phyloP scores from a whole-genome alignment of 2,797 vertebrate genomes.

The Aselliscus stoliczkanus region DNA sequence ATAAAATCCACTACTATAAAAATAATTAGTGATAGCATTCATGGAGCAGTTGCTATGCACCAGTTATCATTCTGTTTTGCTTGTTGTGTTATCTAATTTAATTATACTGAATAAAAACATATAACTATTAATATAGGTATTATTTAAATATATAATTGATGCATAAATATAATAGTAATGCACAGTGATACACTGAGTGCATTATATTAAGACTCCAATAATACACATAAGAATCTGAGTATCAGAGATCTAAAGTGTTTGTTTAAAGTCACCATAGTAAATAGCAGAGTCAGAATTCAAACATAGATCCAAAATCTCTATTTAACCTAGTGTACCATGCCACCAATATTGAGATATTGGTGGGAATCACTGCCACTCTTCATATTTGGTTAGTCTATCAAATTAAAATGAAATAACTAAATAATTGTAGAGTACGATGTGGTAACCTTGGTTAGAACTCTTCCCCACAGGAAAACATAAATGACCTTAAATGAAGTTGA shows the following conservation, averaged over 20 bases:
- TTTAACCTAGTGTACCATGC: neutral
- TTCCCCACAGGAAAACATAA: neutral
- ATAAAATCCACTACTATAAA: neutral
- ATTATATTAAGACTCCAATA: neutral
- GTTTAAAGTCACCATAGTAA: neutral
- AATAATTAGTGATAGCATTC: neutral
- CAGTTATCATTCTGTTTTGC: neutral
- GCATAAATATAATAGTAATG: neutral
- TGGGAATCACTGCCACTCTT: neutral
- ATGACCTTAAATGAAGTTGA: slow-evolving; percentile 17
- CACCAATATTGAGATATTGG: neutral
- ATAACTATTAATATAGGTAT: neutral
- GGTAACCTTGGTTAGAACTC: neutral
- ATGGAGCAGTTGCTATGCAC: neutral
- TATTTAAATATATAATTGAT: neutral
- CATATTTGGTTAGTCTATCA: neutral
- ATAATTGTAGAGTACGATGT: neutral
- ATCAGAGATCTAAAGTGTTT: neutral
- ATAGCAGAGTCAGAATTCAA: neutral
- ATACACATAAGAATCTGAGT: neutral
- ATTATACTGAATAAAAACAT: neutral
- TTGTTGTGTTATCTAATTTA: neutral
- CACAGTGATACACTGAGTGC: neutral
- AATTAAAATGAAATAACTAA: neutral
- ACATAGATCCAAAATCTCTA: neutral